Base-by-base conservation (phyloP, 1,140 invertebrate species). In the Hyles vespertilio region DNA sequence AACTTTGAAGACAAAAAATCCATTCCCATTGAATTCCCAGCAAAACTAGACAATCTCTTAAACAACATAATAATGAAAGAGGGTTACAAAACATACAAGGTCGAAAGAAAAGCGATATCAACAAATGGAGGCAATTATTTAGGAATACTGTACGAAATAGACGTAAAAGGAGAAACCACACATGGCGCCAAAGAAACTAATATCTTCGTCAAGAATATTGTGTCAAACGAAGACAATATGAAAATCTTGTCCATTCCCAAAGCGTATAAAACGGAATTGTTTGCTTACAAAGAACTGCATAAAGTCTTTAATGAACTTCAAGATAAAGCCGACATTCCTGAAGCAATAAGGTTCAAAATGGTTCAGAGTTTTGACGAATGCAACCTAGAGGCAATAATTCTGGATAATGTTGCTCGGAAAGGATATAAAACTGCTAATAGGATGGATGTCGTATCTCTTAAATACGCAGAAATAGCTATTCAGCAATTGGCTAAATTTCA, bases 401-500 rank as follows among this genome's bases (percentile, higher is more conserved):
- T 86, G 36, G 78, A 81, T 34, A 81, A 84, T 56, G 43, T 84
- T 6, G 45, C 51, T n/a, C 79, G 73, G 56, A 67, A 76, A 53
- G 76, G 72, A 0, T 87, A 73, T 12, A 78, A 60, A 55, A 79
- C 71, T 8, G 58, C 60, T 46, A 40, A 65, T 9, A 70, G 70
- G 65, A 67, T 76, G 52, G 72, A 83, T 9, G 55, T 79, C 6
- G 70, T 79, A 10, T 49, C 74, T 12, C 44, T 70, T 9, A 63
- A 77, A 45, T 81, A 73, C 61, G 73, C 72, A 5, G 64, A 81
- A 55, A 58, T 66, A 36, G 71, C 72, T 11, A 50, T 83, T 8
- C 51, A 76, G 65, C 66, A 79, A 52, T 55, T 87, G n/a, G 80
- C 80, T 0, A 82, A 70, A 64, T 76, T 87, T 48, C 84, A 87